Evolutionary conservation across 1,140 invertebrate species (phyloP), one percentile per base, ranked within the genome.

Genomic region (Eueides isabella): DNA sequence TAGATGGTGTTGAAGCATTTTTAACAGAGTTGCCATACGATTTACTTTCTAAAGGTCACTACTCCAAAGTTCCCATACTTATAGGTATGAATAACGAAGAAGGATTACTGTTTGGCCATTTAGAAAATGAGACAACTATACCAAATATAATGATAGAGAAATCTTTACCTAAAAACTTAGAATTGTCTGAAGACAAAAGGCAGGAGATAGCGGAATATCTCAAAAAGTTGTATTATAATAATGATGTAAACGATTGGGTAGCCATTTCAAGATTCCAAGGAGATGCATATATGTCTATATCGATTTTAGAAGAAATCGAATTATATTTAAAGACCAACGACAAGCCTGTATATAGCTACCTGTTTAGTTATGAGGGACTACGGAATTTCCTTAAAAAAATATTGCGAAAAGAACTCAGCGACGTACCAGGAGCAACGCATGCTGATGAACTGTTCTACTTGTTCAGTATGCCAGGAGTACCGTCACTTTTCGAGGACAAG

Each of bases 371-470:
- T 30, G 29, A 71, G 29, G 87, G 88, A n/a, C 73, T 77, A 70
- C 77, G 85, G 23, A 92, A 92, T 33, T 38, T 88, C 0, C 30
- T 70, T 0, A 90, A 88, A 71, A 16, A 78, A 0, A 66, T 70
- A 0, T 55, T 70, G 0, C 75, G 79, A 1, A 26, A 74, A 6
- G 41, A 69, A 3, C 79, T 80, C 19, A 66, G 29, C 16, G 61
- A 28, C 5, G 73, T 72, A 1, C 74, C 77, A 1, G 90, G 88
- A 4, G 88, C 92, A 2, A 83, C 87, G 3, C 92, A 93, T 55
- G 90, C 84, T 38, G 92, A 93, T 19, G 91, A 93, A 5, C 14
- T 93, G 11, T 89, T 91, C 30, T 93, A 93, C 72, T 61, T 92
- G 61, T 93, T 93, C 72, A 77, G 75, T 33, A 80, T 79, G 23